Conservation (phyloP, 1,140 invertebrate genomes). For the Phymastichus coffea region DNA sequence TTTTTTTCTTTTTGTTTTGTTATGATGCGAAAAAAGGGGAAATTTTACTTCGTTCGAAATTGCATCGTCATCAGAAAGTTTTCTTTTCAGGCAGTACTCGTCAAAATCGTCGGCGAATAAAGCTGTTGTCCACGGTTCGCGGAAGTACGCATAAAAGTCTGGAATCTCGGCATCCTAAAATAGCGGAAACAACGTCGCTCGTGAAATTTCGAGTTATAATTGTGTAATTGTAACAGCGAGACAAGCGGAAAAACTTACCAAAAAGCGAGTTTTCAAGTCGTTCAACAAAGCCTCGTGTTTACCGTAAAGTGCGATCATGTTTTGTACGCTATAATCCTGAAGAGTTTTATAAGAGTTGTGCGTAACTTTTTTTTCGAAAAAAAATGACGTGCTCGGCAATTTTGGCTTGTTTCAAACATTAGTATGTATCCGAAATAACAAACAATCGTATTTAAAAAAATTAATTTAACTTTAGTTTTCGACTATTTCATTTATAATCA, state of each 20-base stretch:
- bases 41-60: neutral
- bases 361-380: too few relatives aligned
- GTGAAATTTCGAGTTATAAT: too few relatives aligned
- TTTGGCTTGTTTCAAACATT: too few relatives aligned
- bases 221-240: neutral
- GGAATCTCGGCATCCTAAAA: slow-evolving; percentile 47
- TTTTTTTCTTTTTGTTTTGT: neutral
- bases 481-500: too few relatives aligned
- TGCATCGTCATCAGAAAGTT: too few relatives aligned
- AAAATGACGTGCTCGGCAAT: too few relatives aligned
- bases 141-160: slow-evolving; percentile 65
- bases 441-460: too few relatives aligned
- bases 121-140: slow-evolving; percentile 62
- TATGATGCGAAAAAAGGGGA: neutral
- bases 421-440: too few relatives aligned
- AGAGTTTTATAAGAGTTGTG: too few relatives aligned
- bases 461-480: too few relatives aligned
- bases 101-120: slow-evolving; percentile 63
- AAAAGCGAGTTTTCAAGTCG: slow-evolving; percentile 58
- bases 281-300: slow-evolving; percentile 66
- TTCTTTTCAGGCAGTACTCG: slow-evolving; percentile 46
- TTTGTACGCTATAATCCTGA: slow-evolving; percentile 56
- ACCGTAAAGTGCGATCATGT: slow-evolving; percentile 60
- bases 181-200: neutral
- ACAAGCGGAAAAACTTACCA: slow-evolving; percentile 43